Evolutionary conservation across 1,140 invertebrate species (phyloP), one percentile per base, ranked within the genome.

Genomic region (Drosophila burlai): DNA sequence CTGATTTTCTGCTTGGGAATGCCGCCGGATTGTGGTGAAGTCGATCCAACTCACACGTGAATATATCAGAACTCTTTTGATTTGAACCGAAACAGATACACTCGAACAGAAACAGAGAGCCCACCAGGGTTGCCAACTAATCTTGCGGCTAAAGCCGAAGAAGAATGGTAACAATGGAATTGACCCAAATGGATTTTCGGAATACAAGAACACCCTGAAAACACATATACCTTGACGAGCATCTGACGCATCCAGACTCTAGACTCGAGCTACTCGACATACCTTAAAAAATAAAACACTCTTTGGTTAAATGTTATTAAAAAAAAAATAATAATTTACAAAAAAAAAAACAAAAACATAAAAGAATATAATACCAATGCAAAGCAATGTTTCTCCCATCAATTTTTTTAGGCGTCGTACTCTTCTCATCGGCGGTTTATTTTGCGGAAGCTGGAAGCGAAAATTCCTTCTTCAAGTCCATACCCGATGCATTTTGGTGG

Each of bases 401-500:
- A 90, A 85, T 94, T 95, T 98, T 99, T 94, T 95, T 98, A 96
- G 98, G 98, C 95, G 99, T 99, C 95, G 98, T 99, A 94, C 97
- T 99, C 94, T 99, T 99, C 95, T 99, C 99, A 94, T 98, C 97
- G 93, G 96, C 99, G 92, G 98, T 99, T 93, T 99, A 99, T 96
- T 99, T 99, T 95, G 99, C 99, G 85, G 99, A 99, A 95, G 96
- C 98, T 93, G 97, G 99, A 94, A 97, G 96, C 94, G 96, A 97
- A 94, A 99, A 99, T 95, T 99, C 98, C 92, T 97, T 98, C 96
- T 99, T 99, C 96, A 98, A 98, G 95, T 99, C 98, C 94, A 99
- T 99, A 95, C 97, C 97, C 93, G 97, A 97, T 94, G 97, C 98
- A 93, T 99, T 99, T 96, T 99, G 98, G 99, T 99, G 98, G 98